These are phyloP conservation scores for Drosophila dives DNA, from an alignment of 2,888 invertebrate genomes.

Conservation along the genomic window DNA sequence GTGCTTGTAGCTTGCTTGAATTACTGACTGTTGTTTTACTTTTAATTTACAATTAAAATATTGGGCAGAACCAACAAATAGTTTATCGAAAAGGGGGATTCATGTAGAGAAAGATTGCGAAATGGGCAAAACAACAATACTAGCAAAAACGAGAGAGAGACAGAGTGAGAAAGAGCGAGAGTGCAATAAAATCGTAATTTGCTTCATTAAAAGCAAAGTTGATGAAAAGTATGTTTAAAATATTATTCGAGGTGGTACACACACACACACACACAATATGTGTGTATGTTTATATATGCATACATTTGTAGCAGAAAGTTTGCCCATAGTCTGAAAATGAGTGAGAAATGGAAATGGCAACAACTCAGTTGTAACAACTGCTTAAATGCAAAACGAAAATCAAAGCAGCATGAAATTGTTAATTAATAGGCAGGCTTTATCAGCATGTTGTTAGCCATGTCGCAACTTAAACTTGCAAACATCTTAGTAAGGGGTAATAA, in stretches of 20 bases:
- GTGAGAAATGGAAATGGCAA: not conserved
- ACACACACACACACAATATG: not conserved
- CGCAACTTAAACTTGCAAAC: not conserved
- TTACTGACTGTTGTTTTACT: slow-evolving; percentile 42
- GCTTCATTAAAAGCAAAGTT: not conserved
- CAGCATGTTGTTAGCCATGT: not conserved
- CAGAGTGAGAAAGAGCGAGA: not conserved
- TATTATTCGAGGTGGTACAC: not conserved
- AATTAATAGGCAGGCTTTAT: not conserved
- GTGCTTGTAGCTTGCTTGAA: slow-evolving; percentile 36
- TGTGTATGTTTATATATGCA: not conserved
- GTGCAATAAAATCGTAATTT: not conserved
- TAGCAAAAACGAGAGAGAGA: not conserved
- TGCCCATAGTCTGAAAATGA: not conserved
- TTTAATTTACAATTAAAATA: slow-evolving; percentile 27
- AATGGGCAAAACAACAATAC: not conserved
- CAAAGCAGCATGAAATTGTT: not conserved
- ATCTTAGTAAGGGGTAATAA: not conserved
- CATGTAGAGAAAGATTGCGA: not conserved
- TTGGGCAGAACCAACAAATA: slow-evolving; percentile 16
- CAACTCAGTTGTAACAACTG: not conserved
- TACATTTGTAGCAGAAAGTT: not conserved
- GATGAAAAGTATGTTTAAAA: slow-evolving; percentile 2
- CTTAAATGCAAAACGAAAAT: not conserved
- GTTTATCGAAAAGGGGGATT: slow-evolving; percentile 1